phyloP scores from a whole-genome alignment of 1,140 invertebrate species.

The Hylaeus volcanicus region DNA sequence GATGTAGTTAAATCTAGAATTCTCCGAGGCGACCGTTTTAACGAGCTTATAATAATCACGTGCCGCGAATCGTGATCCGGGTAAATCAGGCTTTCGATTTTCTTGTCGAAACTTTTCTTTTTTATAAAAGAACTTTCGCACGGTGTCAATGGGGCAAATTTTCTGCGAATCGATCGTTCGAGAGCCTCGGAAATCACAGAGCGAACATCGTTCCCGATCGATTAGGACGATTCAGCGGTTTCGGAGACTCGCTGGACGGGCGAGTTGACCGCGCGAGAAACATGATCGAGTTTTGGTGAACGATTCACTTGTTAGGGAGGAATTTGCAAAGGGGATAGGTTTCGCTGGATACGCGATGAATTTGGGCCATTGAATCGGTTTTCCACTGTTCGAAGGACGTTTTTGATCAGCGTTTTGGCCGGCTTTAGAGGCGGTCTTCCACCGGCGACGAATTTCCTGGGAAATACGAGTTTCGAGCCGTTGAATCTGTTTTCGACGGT shows the following conservation, averaged over 20 bases:
- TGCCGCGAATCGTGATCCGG: too few relatives aligned
- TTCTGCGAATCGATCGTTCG: background rate
- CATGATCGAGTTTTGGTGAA: slow-evolving; percentile 5
- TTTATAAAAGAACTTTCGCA: too few relatives aligned
- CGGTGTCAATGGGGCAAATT: too few relatives aligned
- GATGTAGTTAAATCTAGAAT: too few relatives aligned
- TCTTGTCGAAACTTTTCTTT: too few relatives aligned
- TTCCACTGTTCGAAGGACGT: background rate
- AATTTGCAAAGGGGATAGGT: slow-evolving; percentile 17
- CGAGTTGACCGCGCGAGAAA: background rate
- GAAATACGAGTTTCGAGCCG: background rate
- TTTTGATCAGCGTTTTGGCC: background rate
- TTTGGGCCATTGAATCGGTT: slow-evolving; percentile 20
- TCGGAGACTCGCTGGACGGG: background rate
- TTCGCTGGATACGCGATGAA: slow-evolving; percentile 8
- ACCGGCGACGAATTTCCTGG: background rate
- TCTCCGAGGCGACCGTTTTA: too few relatives aligned
- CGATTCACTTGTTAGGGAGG: slow-evolving; percentile 3
- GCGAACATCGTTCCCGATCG: background rate
- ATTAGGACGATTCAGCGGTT: slow-evolving; percentile 9
- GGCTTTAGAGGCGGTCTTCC: background rate
- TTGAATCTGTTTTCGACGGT: too few relatives aligned
- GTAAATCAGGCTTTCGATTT: too few relatives aligned
- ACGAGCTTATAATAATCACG: too few relatives aligned
- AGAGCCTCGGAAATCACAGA: background rate